A percentile compares a stretch with the other conserved stretches of the same genome.
Evolutionary conservation across 2,888 invertebrate species (phyloP).

Genomic region (Dasysyrphus albostriatus): DNA sequence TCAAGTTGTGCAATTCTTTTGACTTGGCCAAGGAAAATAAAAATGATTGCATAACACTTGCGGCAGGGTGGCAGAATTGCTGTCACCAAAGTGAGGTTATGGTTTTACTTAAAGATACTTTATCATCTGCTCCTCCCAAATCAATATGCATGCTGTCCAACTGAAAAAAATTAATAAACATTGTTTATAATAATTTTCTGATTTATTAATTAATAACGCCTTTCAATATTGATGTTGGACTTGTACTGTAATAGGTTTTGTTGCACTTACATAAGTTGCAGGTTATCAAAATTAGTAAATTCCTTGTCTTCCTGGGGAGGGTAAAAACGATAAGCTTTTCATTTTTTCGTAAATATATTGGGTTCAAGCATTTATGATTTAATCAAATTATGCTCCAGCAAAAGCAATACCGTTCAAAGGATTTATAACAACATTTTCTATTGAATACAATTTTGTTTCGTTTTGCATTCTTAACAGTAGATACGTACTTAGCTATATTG

Average conservation of each 20-base stretch:
- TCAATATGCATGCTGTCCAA: not conserved
- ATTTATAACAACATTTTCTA: not conserved
- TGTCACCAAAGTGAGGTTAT: constrained; percentile 64
- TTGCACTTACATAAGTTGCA: constrained; percentile 63
- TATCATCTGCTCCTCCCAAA: not conserved
- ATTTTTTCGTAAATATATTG: not conserved
- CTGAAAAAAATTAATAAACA: not conserved
- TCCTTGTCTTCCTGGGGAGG: not conserved
- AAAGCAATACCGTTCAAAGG: not conserved
- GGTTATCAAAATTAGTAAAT: constrained; percentile 36
- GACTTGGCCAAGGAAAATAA: not conserved
- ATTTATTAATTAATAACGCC: not conserved
- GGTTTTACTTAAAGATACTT: not conserved
- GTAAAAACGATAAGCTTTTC: not conserved
- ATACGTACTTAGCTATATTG: too few species aligned
- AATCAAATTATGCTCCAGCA: not conserved
- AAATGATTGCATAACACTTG: constrained; percentile 57
- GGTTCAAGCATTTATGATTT: not conserved
- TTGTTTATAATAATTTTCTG: not conserved
- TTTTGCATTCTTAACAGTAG: not conserved
- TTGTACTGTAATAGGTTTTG: not conserved
- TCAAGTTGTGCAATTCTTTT: constrained; percentile 2
- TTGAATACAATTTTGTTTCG: not conserved
- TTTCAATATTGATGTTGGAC: not conserved
- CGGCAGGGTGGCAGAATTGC: constrained; percentile 49